Base-by-base conservation (phyloP, 1,140 invertebrate genomes). In the Drosophila insularis region DNA sequence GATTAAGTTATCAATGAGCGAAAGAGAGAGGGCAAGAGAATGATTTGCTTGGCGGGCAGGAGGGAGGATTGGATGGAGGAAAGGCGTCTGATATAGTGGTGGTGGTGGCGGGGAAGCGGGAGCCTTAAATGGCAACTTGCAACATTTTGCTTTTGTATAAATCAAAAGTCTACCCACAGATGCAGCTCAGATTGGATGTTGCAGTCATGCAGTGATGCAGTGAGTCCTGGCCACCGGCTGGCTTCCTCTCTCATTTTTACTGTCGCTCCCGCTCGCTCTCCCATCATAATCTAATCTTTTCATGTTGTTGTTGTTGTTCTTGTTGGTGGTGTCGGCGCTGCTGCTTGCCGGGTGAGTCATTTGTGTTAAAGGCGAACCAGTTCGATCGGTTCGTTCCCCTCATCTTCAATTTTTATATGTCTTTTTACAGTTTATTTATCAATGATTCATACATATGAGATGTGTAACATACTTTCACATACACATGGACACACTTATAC, bases 371-470 rank as follows among this genome's bases (percentile, higher is more conserved):
- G 71, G 82, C 81, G 87, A 80, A 80, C 11, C 35, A 43, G 71
- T 77, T 74, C 67, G 71, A 77, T 74, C 67, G 70, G 73, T 68
- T 64, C 75, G 35, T 67, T 60, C 35, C 23, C 73, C 58, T 53
- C 59, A 40, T 53, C 43, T 50, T 50, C 17, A 21, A 21, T 46
- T 46, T 46, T 50, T 21, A 11, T 50, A 19, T 50, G 43, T 21
- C 43, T 61, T 21, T 68, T 64, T 55, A 68, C 75, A 74, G 87
- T 87, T 79, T 74, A 78, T 86, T 86, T 86, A 87, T 86, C 79
- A 86, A 87, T 86, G 81, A 86, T 87, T 86, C 81, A 86, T 82
- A 61, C 78, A 64, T 69, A 80, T 81, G 63, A 85, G 78, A 78
- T 85, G 78, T 86, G 78, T 85, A 74, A 67, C 81, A 78, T 46